These are phyloP conservation scores for Delphinus delphis DNA, from an alignment of 2,113 vertebrate species.

Conservation along the genomic window DNA sequence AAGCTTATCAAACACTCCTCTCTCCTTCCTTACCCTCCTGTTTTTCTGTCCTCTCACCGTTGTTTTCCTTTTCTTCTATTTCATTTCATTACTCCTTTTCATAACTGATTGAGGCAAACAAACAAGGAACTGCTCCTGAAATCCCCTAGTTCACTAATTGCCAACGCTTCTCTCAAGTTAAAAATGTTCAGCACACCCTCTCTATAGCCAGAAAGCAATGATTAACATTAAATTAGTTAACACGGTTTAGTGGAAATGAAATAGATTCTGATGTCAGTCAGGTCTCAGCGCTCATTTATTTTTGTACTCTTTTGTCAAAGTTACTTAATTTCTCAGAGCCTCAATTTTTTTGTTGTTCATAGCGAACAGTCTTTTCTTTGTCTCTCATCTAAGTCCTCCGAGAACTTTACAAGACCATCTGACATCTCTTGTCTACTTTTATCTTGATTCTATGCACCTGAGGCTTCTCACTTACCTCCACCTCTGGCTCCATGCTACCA, in stretches of 20 bases:
- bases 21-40: background rate
- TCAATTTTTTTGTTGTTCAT: background rate
- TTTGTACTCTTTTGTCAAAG: background rate
- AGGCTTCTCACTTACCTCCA: background rate
- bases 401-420: background rate
- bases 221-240: background rate
- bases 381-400: background rate
- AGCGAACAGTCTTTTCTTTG: background rate
- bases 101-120: background rate
- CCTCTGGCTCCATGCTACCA: background rate
- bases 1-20: background rate
- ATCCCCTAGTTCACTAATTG: background rate
- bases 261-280: background rate
- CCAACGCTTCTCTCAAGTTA: background rate
- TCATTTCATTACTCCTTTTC: background rate
- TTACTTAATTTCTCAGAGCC: background rate
- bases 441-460: accelerated
- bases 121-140: background rate
- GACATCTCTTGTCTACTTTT: background rate
- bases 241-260: background rate
- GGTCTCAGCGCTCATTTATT: background rate
- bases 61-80: background rate
- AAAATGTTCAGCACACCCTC: background rate
- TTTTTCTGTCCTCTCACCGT: background rate
- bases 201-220: background rate